phyloP scores from a whole-genome alignment of 2,797 vertebrate species.

The Poecilia picta region DNA sequence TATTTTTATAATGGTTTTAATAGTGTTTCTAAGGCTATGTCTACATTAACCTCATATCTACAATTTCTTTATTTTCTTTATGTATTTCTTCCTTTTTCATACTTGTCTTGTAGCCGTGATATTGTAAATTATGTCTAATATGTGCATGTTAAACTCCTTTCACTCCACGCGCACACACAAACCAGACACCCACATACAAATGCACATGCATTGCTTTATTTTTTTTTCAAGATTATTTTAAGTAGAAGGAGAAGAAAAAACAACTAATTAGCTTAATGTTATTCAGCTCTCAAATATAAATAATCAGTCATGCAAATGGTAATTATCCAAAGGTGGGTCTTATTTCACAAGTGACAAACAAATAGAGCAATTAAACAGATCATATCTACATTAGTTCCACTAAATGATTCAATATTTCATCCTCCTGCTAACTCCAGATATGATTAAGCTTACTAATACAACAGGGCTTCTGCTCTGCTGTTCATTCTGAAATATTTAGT shows the following conservation, averaged over 20 bases:
- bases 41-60: background rate
- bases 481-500: slow-evolving; percentile 50
- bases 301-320: slow-evolving; percentile 15
- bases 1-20: background rate
- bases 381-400: slow-evolving; percentile 44
- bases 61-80: background rate
- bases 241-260: background rate
- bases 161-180: background rate
- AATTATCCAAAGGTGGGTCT: slow-evolving; percentile 27
- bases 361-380: slow-evolving; percentile 45
- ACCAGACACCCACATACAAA: background rate
- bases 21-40: background rate
- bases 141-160: background rate
- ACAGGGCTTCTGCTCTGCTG: slow-evolving; percentile 19
- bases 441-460: slow-evolving; percentile 39
- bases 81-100: background rate
- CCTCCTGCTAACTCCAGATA: slow-evolving; percentile 31
- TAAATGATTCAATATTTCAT: slow-evolving; percentile 59
- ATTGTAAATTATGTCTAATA: background rate
- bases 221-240: background rate
- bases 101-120: no score
- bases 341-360: slow-evolving; percentile 43
- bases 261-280: slow-evolving; percentile 2
- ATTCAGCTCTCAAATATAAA: slow-evolving; percentile 5
- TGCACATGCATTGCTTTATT: background rate